Evolutionary conservation across 2,888 invertebrate species (phyloP).

Genomic region (Sisyra nigra): DNA sequence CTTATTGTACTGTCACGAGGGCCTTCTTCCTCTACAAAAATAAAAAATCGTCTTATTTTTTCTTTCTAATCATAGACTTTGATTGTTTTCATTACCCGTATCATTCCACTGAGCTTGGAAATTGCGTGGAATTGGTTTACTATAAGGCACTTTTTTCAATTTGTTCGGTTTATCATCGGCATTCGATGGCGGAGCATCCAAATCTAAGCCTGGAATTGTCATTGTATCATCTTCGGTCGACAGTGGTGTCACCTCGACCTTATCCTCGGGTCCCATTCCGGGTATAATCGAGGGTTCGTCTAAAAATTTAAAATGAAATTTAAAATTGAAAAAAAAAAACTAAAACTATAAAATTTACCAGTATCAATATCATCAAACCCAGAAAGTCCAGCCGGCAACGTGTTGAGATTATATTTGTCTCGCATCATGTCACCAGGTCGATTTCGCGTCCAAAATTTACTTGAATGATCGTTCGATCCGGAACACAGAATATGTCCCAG

Average conservation of each 20-base stretch:
- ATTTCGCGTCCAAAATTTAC: conserved; percentile 98
- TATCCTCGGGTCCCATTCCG: conserved; percentile 97
- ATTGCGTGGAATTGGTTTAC: conserved; percentile 89
- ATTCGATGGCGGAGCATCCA: conserved; percentile 42
- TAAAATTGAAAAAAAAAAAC: conserved; percentile 5
- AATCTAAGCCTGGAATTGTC: conserved; percentile 75
- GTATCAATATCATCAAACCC: conserved; percentile 54
- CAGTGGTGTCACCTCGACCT: conserved; percentile 63
- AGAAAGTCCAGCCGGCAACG: conserved; percentile 66
- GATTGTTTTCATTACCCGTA: conserved; percentile 33
- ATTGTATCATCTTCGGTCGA: conserved; percentile 62
- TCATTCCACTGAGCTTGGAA: conserved; percentile 97
- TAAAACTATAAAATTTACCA: conserved; percentile 28
- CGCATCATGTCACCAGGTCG: conserved; percentile 96
- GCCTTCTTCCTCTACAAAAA: conserved; percentile 27
- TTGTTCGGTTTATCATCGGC: conserved; percentile 56
- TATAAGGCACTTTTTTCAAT: conserved; percentile 78
- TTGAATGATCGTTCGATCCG: conserved; percentile 98
- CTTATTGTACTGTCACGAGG: conserved; percentile 32
- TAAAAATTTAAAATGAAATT: conserved; percentile 12
- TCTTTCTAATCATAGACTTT: no score
- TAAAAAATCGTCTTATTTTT: background rate
- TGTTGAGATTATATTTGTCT: conserved; percentile 94
- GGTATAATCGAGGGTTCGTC: conserved; percentile 75
- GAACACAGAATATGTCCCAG: conserved; percentile 96